Conservation (phyloP, 1,140 invertebrate genomes). For the Stratiolaelaps scimitus region DNA sequence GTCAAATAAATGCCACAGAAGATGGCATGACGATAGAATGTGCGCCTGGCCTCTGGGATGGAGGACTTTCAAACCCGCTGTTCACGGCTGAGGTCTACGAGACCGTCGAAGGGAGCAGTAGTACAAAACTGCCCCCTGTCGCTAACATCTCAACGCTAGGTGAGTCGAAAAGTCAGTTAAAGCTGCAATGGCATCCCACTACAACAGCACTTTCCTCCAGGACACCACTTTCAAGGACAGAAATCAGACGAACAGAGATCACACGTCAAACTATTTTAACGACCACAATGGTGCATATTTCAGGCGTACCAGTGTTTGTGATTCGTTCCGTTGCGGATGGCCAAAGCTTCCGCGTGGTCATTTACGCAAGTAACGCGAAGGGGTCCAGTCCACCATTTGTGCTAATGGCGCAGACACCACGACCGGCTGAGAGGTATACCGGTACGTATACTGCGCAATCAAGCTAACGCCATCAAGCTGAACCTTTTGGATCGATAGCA, state of each 20-base stretch:
- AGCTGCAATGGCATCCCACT: too few relatives aligned
- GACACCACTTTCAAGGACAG: too few relatives aligned
- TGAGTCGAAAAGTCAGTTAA: not conserved
- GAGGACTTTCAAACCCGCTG: slow-evolving; percentile 47
- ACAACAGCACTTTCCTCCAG: too few relatives aligned
- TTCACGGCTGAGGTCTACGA: slow-evolving; percentile 26
- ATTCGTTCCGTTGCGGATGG: slow-evolving; percentile 18
- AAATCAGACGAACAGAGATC: too few relatives aligned
- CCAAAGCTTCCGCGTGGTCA: slow-evolving; percentile 42
- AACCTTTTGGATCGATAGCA: too few relatives aligned
- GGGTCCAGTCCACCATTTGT: slow-evolving; percentile 50
- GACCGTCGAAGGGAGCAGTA: slow-evolving; percentile 9
- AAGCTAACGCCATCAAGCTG: too few relatives aligned
- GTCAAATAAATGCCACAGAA: slow-evolving; percentile 64
- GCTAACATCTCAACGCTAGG: slow-evolving; percentile 25
- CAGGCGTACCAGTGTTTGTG: slow-evolving; percentile 22
- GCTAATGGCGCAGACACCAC: slow-evolving; percentile 33
- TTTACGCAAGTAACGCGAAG: slow-evolving; percentile 57
- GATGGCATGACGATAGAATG: slow-evolving; percentile 62
- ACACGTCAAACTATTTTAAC: too few relatives aligned
- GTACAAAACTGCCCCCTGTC: slow-evolving; percentile 2
- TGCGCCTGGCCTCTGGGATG: slow-evolving; percentile 62
- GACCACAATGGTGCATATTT: too few relatives aligned
- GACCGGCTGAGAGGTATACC: slow-evolving; percentile 33
- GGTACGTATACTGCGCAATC: slow-evolving; percentile 20